Conservation (phyloP, 2,888 invertebrate species). For the Parascotia fuliginaria region DNA sequence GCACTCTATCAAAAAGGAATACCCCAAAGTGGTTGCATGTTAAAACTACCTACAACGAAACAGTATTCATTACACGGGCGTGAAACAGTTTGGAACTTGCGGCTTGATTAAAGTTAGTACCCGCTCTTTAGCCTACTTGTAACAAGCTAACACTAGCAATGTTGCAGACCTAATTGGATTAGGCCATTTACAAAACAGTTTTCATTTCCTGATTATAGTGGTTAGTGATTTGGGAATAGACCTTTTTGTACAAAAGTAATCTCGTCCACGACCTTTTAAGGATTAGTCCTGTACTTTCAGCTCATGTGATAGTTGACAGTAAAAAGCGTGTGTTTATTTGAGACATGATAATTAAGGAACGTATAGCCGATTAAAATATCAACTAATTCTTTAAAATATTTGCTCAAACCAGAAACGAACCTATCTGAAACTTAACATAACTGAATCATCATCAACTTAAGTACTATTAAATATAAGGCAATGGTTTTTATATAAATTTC, state of each 20-base stretch:
- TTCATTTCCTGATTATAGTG: not conserved
- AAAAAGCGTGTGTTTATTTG: too few species aligned
- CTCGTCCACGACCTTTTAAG: too few species aligned
- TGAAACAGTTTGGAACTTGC: conserved; percentile 6
- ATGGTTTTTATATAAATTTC: too few species aligned
- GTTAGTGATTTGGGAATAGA: not conserved
- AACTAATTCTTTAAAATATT: too few species aligned
- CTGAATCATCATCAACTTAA: too few species aligned
- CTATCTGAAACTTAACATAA: too few species aligned
- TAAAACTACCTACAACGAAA: not conserved
- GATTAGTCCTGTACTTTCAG: too few species aligned
- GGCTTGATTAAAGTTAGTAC: conserved; percentile 10
- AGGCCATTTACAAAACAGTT: not conserved
- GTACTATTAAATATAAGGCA: too few species aligned
- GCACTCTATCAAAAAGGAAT: not conserved
- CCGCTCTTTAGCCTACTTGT: not conserved
- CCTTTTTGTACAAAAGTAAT: not conserved
- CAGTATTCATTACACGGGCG: conserved; percentile 5
- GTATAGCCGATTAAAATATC: too few species aligned
- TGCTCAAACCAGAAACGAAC: too few species aligned
- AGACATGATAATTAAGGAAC: too few species aligned
- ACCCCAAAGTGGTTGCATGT: not conserved
- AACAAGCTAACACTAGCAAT: conserved; percentile 3
- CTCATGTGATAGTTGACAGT: too few species aligned
- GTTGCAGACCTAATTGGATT: not conserved